Evolutionary conservation across 2,797 vertebrate genomes (phyloP).

Genomic region (Tangara arthus): DNA sequence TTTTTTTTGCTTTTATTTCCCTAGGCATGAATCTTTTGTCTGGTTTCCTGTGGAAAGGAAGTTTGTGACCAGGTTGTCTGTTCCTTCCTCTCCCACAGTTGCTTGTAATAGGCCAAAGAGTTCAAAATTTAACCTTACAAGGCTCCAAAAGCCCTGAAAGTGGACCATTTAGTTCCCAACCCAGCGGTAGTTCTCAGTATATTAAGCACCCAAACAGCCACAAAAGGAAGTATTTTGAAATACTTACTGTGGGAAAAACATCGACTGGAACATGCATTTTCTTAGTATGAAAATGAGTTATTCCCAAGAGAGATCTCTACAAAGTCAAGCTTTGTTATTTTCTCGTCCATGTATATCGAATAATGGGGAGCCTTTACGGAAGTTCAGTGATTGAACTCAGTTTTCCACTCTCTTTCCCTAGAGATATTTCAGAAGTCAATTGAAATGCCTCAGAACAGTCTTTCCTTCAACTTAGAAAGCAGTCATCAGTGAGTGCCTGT

Average conservation of each 20-base stretch:
- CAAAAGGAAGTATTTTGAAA: slow-evolving; percentile 3
- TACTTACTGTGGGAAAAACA: not conserved
- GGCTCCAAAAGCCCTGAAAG: not conserved
- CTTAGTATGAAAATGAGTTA: not conserved
- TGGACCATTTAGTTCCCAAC: not conserved
- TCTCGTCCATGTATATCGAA: not conserved
- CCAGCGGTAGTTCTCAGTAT: not conserved
- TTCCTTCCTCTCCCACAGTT: slow-evolving; percentile 29
- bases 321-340: not conserved
- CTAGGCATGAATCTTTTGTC: not conserved
- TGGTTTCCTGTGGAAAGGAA: slow-evolving; percentile 23
- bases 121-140: not conserved
- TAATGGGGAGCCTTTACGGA: not conserved
- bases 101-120: not conserved
- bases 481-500: not conserved
- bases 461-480: not conserved
- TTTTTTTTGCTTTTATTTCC: not conserved
- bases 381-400: not conserved
- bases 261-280: not conserved
- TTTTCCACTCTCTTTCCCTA: not conserved
- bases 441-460: not conserved
- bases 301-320: not conserved
- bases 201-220: not conserved
- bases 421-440: not conserved
- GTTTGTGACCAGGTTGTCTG: not conserved